Evolutionary conservation across 1,140 invertebrate genomes (phyloP).

Genomic region (Drosophila bocqueti): DNA sequence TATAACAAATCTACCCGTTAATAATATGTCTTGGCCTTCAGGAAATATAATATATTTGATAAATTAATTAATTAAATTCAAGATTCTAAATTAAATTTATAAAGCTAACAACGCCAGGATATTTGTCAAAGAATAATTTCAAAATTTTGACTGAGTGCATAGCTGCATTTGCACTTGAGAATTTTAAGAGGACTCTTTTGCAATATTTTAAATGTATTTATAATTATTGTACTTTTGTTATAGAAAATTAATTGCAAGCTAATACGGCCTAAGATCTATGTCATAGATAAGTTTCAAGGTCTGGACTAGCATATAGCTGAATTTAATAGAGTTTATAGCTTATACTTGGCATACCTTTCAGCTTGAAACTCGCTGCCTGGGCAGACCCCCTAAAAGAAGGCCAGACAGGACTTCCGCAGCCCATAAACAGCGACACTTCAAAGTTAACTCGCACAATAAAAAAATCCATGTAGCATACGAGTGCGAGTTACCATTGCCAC

Average conservation of each 20-base stretch:
- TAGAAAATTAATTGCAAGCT: too few species aligned
- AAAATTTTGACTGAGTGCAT: too few species aligned
- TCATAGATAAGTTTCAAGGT: not conserved
- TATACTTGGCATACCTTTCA: not conserved
- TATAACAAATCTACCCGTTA: too few species aligned
- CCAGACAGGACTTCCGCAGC: conserved; percentile 42
- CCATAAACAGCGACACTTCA: conserved; percentile 78
- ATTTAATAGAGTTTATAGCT: not conserved
- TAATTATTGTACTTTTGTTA: not conserved
- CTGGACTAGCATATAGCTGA: not conserved
- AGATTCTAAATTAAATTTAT: too few species aligned
- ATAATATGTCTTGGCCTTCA: too few species aligned
- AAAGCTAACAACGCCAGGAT: too few species aligned
- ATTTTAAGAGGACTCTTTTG: not conserved
- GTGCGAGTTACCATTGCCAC: conserved; percentile 20
- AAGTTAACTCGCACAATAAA: conserved; percentile 81
- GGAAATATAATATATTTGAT: too few species aligned
- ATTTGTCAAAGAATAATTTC: too few species aligned
- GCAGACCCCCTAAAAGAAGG: not conserved
- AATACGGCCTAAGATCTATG: not conserved
- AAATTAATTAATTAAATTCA: too few species aligned
- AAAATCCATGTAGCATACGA: conserved; percentile 55
- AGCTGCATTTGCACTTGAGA: not conserved
- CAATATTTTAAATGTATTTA: not conserved
- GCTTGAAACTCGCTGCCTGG: not conserved